Evolutionary conservation across 2,113 vertebrate genomes (phyloP), one percentile per base, ranked within the genome.

Genomic region (Tupaia tana): DNA sequence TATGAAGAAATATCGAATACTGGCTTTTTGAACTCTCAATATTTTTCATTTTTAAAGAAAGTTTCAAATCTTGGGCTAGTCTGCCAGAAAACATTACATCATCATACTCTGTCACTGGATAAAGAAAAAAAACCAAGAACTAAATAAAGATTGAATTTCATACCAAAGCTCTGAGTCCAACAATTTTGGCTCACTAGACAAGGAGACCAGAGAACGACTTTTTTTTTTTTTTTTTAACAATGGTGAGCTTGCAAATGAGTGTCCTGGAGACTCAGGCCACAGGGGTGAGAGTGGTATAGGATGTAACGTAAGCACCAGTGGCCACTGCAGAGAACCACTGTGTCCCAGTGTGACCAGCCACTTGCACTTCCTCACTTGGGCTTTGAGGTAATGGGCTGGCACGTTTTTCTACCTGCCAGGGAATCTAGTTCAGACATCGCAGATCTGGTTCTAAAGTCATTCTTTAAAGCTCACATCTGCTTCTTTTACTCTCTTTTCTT

Each of bases 41-140:
- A 73, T 94, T 94, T 96, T 93, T 83, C 59, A 90, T 59, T 95
- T 91, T 94, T 81, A 95, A 96, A 90, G 80, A 78, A 96, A 90
- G 80, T 78, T 92, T 93, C 10, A 91, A 90, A 80, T 84, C 91
- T 90, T 86, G 77, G 75, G 27, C 25, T 43, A 43, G 67, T 80
- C 77, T 95, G 86, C 85, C 92, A 86, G 63, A 97, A 96, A 98
- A 96, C 84, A 96, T 95, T 78, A 96, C 20, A 63, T 91, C 66
- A 64, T 2, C 56, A 84, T 93, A 81, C 27, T 83, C 91, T 92
- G 71, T 91, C 93, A 54, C 54, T 93, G 92, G 61, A 63, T 94
- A 79, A 95, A 92, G 82, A 92, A 81, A 69, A 25, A 91, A 96
- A 52, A 43, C 43, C 1, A 18, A 79, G 85, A 92, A 89, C 61